A percentile compares a stretch with the other conserved stretches of the same genome.
phyloP scores from a whole-genome alignment of 2,113 vertebrate species.

The Dolichallabes microphthalmus region DNA sequence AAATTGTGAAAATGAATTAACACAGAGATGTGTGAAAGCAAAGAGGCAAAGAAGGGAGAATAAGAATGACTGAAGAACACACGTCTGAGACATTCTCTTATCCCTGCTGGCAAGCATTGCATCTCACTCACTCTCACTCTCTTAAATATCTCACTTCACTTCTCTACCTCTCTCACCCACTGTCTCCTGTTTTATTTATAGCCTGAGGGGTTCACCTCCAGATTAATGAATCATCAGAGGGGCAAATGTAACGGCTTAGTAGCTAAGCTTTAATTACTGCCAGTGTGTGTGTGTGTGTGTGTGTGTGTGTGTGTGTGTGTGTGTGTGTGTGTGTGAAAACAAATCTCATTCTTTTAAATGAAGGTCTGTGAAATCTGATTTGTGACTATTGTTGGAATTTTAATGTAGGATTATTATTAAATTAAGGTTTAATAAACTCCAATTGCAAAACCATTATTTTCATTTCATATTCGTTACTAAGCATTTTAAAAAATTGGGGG shows the following conservation, averaged over 20 bases:
- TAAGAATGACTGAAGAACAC: too few species aligned
- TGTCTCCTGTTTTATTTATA: constrained; percentile 29
- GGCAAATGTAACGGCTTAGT: constrained; percentile 27
- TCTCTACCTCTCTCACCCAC: not conserved
- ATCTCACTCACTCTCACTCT: not conserved
- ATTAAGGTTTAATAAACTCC: not conserved
- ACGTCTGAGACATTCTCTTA: not conserved
- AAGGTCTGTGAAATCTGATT: constrained; percentile 25
- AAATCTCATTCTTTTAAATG: constrained; percentile 4
- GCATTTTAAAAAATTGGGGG: not conserved
- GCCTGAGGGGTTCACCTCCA: constrained; percentile 35
- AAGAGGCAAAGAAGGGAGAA: not conserved
- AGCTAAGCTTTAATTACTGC: constrained; percentile 27
- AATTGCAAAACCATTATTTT: not conserved
- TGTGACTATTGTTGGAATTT: not conserved
- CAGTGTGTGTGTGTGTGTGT: not conserved
- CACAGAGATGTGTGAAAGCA: not conserved
- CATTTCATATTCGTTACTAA: not conserved
- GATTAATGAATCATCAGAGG: constrained; percentile 39
- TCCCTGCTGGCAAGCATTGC: not conserved
- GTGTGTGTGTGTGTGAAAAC: not conserved
- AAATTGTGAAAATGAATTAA: constrained; percentile 10
- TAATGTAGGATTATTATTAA: not conserved
- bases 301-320: constrained; percentile 22
- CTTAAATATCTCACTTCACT: not conserved